Evolutionary conservation across 2,888 invertebrate species (phyloP), one percentile per base, ranked within the genome.

Genomic region (Iselma pallidipennis): DNA sequence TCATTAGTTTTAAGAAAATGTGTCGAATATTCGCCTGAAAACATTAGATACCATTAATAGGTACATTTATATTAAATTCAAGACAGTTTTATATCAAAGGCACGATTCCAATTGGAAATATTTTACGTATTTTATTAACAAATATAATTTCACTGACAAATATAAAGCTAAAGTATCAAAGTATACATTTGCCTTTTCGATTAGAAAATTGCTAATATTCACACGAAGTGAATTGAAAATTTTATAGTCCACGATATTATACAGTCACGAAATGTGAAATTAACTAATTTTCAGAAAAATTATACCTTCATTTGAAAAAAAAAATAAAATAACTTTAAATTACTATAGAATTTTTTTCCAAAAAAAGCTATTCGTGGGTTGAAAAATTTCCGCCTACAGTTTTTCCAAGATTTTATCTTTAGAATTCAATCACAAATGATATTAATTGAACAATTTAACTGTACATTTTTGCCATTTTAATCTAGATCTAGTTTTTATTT

Each of bases 11-110:
- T n/a, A n/a, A n/a, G n/a, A n/a, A n/a, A n/a, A n/a, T n/a, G n/a
- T 49, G 49, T 26, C 9, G 25, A 26, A 28, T 21, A 49, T 25
- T 14, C n/a, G 23, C 49, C 25, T 9, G 49, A 16, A 26, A 23
- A 23, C 23, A 49, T 28, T 12, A 14, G 7, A 25, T 31, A 31
- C 26, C 48, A 50, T 31, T 49, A 23, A 58, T 48, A 58, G 45
- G 52, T 48, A 26, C 49, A 54, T 59, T 59, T 33, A 59, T 23
- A 54, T 59, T 54, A 33, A 49, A 54, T 29, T 53, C 2, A 45
- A 21, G 59, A 59, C 59, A 55, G 37, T 49, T 59, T 59, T 55
- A 59, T 59, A 55, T 55, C 59, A 49, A 28, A n/a, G 31, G 16
- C 51, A 50, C 37, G 25, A n/a, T 28, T 42, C 49, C 56, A 60